phyloP scores from a whole-genome alignment of 2,797 vertebrate genomes.

The Merluccius polli region DNA sequence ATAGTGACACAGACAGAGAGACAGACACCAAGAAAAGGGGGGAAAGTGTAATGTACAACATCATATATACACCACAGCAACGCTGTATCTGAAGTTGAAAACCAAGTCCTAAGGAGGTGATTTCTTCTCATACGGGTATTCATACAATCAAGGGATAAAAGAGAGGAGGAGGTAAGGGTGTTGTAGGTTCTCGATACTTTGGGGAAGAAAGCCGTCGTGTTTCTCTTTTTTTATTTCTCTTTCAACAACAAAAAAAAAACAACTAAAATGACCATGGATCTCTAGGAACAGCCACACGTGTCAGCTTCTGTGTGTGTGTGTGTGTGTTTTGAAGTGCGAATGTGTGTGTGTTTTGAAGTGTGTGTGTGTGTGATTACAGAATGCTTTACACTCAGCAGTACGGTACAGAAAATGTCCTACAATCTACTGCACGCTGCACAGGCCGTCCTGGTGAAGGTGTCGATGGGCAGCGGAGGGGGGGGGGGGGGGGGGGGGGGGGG shows the following conservation, averaged over 20 bases:
- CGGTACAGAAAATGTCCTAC: slow-evolving; percentile 96
- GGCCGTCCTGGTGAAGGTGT: slow-evolving; percentile 86
- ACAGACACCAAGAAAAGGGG: slow-evolving; percentile 74
- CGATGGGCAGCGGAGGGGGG: slow-evolving; percentile 71
- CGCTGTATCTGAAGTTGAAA: slow-evolving; percentile 97
- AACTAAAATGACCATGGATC: slow-evolving; percentile 98
- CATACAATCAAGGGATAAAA: slow-evolving; percentile 99
- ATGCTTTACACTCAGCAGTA: slow-evolving; percentile 93
- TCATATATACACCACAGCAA: slow-evolving; percentile 99
- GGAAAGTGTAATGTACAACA: slow-evolving; percentile 99
- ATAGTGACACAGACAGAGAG: slow-evolving; percentile 80
- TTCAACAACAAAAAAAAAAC: slow-evolving; percentile 78
- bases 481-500: slow-evolving; percentile 58
- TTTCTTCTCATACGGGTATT: slow-evolving; percentile 90
- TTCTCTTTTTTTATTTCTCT: slow-evolving; percentile 40
- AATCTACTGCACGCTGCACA: slow-evolving; percentile 99
- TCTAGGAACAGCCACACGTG: slow-evolving; percentile 83
- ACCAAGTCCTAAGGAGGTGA: slow-evolving; percentile 98
- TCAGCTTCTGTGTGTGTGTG: slow-evolving; percentile 76
- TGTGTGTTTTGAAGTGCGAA: slow-evolving; percentile 54
- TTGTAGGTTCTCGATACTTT: slow-evolving; percentile 99
- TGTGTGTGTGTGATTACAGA: slow-evolving; percentile 36
- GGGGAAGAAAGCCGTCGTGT: slow-evolving; percentile 96
- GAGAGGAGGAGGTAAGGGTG: slow-evolving; percentile 98
- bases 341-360: not conserved